These are phyloP conservation scores for Epicampocera succincta DNA, from an alignment of 2,888 invertebrate species.

Conservation along the genomic window DNA sequence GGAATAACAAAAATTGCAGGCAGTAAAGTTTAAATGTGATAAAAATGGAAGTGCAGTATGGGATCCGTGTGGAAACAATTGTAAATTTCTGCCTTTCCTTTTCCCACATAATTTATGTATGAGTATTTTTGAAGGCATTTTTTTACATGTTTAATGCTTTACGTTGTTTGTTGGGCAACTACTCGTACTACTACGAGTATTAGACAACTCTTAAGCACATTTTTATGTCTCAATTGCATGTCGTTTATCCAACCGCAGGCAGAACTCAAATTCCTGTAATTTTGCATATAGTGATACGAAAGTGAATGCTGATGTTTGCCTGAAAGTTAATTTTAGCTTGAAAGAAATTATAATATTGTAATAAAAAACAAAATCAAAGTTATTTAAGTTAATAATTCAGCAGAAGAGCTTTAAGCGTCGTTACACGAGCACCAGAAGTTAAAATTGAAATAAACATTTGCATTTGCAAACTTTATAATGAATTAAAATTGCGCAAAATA, in stretches of 20 bases:
- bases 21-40: too few relatives aligned
- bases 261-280: conserved; percentile 13
- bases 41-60: too few relatives aligned
- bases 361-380: conserved; percentile 2
- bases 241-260: conserved; percentile 12
- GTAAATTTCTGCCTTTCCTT: background rate
- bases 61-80: background rate
- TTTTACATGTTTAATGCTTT: background rate
- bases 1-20: too few relatives aligned
- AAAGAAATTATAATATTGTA: conserved; percentile 19
- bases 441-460: too few relatives aligned
- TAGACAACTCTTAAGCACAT: conserved; percentile 5
- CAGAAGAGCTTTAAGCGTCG: too few relatives aligned
- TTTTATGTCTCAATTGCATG: conserved; percentile 42
- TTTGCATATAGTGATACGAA: background rate
- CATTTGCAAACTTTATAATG: too few relatives aligned
- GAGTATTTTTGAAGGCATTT: background rate
- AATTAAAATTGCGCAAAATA: too few relatives aligned
- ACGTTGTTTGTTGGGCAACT: too few relatives aligned
- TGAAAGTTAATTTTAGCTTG: conserved; percentile 11
- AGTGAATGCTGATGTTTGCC: conserved; percentile 5
- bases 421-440: too few relatives aligned
- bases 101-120: conserved; percentile 18
- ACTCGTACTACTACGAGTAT: too few relatives aligned
- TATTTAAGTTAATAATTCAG: too few relatives aligned